Percentiles rank a stretch among this genome's conserved stretches.
Conservation (phyloP, 2,888 invertebrate species). For the Lottia gigantea region DNA sequence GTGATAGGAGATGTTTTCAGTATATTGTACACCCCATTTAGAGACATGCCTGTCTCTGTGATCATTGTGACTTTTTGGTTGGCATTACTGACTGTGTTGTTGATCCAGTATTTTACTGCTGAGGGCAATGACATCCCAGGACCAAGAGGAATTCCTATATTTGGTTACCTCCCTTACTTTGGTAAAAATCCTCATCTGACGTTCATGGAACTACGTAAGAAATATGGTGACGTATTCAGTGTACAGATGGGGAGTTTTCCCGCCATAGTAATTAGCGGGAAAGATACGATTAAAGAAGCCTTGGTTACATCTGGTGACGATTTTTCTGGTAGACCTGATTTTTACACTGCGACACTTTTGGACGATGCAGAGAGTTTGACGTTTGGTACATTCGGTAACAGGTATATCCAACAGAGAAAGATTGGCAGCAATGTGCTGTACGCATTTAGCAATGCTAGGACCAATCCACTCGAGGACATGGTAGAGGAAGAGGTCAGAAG, state of each 20-base stretch:
- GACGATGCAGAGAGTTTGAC: constrained; percentile 18
- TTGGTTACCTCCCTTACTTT: constrained; percentile 34
- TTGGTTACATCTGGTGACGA: constrained; percentile 21
- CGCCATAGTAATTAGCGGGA: constrained; percentile 35
- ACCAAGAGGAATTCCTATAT: constrained; percentile 33
- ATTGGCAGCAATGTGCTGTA: constrained; percentile 24
- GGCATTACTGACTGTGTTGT: not conserved
- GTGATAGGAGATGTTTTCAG: not conserved
- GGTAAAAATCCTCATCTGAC: constrained; percentile 27
- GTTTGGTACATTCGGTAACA: constrained; percentile 21
- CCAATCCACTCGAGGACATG: constrained; percentile 17
- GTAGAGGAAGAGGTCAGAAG: constrained; percentile 20
- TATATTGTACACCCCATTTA: not conserved
- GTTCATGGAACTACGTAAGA: constrained; percentile 19
- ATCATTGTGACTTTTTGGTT: not conserved
- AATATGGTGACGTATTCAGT: constrained; percentile 33
- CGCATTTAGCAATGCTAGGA: constrained; percentile 18
- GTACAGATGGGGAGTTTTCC: constrained; percentile 34
- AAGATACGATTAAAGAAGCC: constrained; percentile 25
- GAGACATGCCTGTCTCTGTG: not conserved
- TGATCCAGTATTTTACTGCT: not conserved
- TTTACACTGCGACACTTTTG: constrained; percentile 22
- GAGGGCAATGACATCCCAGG: constrained; percentile 28
- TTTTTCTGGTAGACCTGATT: constrained; percentile 29
- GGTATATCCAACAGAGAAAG: constrained; percentile 26